Base-by-base conservation (phyloP, 2,888 invertebrate genomes). In the Corythucha ciliata region DNA sequence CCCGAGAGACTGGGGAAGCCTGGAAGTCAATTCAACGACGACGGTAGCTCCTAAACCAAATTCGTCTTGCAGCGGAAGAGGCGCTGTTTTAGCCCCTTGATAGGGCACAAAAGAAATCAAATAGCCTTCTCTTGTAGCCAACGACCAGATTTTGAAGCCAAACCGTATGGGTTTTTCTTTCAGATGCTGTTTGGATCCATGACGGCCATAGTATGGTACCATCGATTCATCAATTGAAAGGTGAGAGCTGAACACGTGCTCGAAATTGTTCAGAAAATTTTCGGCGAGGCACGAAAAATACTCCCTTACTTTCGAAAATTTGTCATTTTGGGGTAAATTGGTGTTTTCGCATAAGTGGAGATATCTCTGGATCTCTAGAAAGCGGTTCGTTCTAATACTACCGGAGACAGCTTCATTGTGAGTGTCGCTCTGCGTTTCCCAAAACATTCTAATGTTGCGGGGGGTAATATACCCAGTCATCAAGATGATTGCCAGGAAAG, bases 131-230 rank as follows among this genome's bases (percentile, higher is more conserved):
- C 27, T 48, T 24, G 48, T 40, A 24, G 39, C 48, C n/a, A 44
- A 32, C 29, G 45, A 45, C 45, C 45, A 45, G 3, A 57, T 42
- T 44, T 57, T 57, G 34, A 53, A 57, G 7, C 55, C 53, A 48
- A 52, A 57, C 16, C 45, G 29, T 8, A 58, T 58, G 10, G 53
- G 59, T 39, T 58, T 59, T 2, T 54, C 57, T 37, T 52, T 45
- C 12, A 59, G 33, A 44, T 56, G 56, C 45, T 54, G 55, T 44
- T 59, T 58, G 48, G 53, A 51, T 12, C 44, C 48, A 45, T 53
- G 51, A 26, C 51, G 46, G 7, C 57, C 58, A 52, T 53, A 57
- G 26, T 58, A 58, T n/a, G 57, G 58, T 21, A 59, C 53, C 54
- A 57, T 57, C 16, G 57, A 53, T 40, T 54, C 57, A 50, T 59